Base-by-base conservation (phyloP, 2,113 vertebrate species). In the Sylvia atricapilla region DNA sequence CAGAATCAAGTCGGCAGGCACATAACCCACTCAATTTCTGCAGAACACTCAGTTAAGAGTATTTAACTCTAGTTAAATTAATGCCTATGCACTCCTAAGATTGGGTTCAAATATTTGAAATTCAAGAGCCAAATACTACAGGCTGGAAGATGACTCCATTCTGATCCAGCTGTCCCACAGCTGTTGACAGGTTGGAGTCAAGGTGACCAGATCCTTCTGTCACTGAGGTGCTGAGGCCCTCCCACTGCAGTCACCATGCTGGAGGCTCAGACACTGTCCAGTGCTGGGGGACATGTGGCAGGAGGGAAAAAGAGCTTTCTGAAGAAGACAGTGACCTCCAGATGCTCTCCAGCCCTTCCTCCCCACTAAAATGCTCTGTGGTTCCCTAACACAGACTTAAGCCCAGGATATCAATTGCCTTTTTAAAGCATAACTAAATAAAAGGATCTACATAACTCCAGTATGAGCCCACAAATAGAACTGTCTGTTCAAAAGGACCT, bases 11-110 rank as follows among this genome's bases (percentile, higher is more conserved):
- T 33, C 10, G 0, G 80, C 59, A 90, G 63, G 85, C 90, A 94
- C 41, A 15, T 72, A 96, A 87, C 58, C 60, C 76, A 90, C 92
- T 90, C 90, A 73, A 41, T 92, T 90, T 89, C 88, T 66, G 66
- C 73, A 68, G 76, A 93, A 81, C 15, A 89, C 73, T 87, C 66
- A 75, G 83, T 87, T 77, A 92, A 60, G 74, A 87, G 88, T 64
- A 68, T 95, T 94, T 93, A 93, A 94, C 67, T 60, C 78, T 16
- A 37, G 88, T 53, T 68, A 90, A 94, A 81, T n/a, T 74, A 66
- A 79, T 86, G 90, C 58, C 43, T 58, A 7, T 55, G 80, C 39
- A 58, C 60, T 96, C 69, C 41, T 68, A 83, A 60, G 77, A 81
- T 5, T 67, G 20, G 62, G 69, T 33, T 90, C 87, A 84, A 90